Conservation (phyloP, 2,888 invertebrate species). For the Drosophila flavopinicola region DNA sequence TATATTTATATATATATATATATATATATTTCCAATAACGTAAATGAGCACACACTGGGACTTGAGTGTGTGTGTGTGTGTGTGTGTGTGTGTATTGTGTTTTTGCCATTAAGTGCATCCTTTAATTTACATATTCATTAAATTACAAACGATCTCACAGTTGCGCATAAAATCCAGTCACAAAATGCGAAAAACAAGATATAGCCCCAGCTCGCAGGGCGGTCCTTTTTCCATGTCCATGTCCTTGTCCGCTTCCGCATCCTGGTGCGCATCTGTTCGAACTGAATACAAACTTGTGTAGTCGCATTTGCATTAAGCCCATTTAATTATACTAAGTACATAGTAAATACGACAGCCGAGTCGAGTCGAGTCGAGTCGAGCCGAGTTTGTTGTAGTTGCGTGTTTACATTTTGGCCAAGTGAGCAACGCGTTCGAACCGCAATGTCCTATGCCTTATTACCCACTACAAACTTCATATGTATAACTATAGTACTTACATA, state of each 20-base stretch:
- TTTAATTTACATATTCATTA: constrained; percentile 79
- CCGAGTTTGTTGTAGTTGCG: constrained; percentile 40
- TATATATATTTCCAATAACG: constrained; percentile 36
- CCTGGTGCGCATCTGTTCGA: constrained; percentile 47
- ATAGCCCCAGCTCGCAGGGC: constrained; percentile 1
- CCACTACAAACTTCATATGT: constrained; percentile 23
- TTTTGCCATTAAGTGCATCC: constrained; percentile 71
- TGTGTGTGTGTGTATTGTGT: constrained; percentile 20
- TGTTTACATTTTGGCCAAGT: constrained; percentile 55
- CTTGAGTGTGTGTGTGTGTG: constrained; percentile 1
- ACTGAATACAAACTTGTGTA: constrained; percentile 64
- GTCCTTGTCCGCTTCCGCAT: constrained; percentile 13
- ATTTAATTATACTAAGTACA: constrained; percentile 81
- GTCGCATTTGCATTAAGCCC: constrained; percentile 74
- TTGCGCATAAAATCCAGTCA: constrained; percentile 56
- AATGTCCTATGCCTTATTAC: constrained; percentile 51
- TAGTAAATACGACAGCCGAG: constrained; percentile 67
- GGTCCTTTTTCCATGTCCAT: constrained; percentile 24
- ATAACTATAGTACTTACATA: constrained; percentile 30
- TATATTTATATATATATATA: neutral
- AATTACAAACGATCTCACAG: constrained; percentile 68
- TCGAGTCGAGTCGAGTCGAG: too few relatives aligned
- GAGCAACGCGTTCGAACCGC: constrained; percentile 12
- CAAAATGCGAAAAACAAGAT: constrained; percentile 34
- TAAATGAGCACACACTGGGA: constrained; percentile 29